Evolutionary conservation across 1,140 invertebrate species (phyloP).

Genomic region (Lordiphosa clarofinis): DNA sequence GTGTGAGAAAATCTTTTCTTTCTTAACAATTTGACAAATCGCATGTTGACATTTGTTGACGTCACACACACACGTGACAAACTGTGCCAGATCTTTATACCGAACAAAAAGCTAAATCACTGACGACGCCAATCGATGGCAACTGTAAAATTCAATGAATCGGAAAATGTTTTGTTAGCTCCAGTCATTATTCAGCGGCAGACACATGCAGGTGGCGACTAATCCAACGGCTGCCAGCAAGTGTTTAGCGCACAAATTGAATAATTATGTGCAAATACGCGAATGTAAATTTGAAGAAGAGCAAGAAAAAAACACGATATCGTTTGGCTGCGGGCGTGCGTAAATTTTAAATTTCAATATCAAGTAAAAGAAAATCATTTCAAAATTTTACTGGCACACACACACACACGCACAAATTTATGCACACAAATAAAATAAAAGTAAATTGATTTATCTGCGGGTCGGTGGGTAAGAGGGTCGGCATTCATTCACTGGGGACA

Average conservation of each 20-base stretch:
- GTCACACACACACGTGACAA: slow-evolving; percentile 46
- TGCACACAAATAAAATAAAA: slow-evolving; percentile 74
- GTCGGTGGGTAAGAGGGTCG: slow-evolving; percentile 36
- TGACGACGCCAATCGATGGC: slow-evolving; percentile 54
- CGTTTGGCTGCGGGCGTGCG: slow-evolving; percentile 24
- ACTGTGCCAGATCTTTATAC: slow-evolving; percentile 42
- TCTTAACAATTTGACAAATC: slow-evolving; percentile 77
- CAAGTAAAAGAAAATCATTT: slow-evolving; percentile 48
- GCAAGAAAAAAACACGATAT: slow-evolving; percentile 8
- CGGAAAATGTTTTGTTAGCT: slow-evolving; percentile 78
- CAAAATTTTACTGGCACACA: slow-evolving; percentile 31
- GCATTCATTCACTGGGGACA: slow-evolving; percentile 65
- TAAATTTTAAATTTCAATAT: slow-evolving; percentile 38
- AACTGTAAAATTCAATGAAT: slow-evolving; percentile 78
- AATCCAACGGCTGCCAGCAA: slow-evolving; percentile 28
- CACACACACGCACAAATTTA: slow-evolving; percentile 43
- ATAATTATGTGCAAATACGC: slow-evolving; percentile 60
- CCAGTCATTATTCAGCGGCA: slow-evolving; percentile 59
- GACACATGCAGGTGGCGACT: slow-evolving; percentile 35
- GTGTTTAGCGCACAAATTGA: slow-evolving; percentile 48
- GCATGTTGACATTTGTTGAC: slow-evolving; percentile 74
- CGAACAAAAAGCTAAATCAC: slow-evolving; percentile 46
- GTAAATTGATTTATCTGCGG: slow-evolving; percentile 75
- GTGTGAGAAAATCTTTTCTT: slow-evolving; percentile 26
- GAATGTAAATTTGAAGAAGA: slow-evolving; percentile 22